Conservation (phyloP, 2,113 vertebrate species). For the Triplophysa dalaica region DNA sequence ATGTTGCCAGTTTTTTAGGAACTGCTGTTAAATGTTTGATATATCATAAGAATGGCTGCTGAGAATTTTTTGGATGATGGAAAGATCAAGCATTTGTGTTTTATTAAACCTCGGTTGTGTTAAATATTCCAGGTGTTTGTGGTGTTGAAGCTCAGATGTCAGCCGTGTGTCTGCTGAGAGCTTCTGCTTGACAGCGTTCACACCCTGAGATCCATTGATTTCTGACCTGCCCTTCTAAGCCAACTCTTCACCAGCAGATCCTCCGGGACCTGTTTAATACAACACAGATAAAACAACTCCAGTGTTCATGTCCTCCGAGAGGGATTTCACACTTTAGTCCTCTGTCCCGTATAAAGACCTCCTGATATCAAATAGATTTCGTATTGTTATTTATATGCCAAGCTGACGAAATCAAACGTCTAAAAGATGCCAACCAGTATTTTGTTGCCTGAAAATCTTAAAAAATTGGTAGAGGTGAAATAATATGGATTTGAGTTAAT, state of each 20-base stretch:
- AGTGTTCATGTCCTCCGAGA: neutral
- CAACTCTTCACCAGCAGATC: conserved; percentile 44
- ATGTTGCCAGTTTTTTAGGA: too few species aligned
- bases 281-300: neutral
- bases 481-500: too few species aligned
- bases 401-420: neutral
- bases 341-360: neutral
- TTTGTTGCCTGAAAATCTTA: too few species aligned
- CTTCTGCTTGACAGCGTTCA: conserved; percentile 2
- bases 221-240: neutral
- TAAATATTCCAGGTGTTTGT: too few species aligned
- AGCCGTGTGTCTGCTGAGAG: neutral
- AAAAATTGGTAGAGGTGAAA: too few species aligned
- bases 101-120: too few species aligned
- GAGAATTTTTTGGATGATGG: too few species aligned
- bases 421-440: too few species aligned
- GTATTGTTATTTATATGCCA: neutral
- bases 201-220: conserved; percentile 1
- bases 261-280: conserved; percentile 47
- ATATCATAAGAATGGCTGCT: too few species aligned
- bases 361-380: neutral
- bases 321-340: neutral
- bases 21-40: too few species aligned
- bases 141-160: neutral
- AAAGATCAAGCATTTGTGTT: too few species aligned